A percentile compares a stretch with the other conserved stretches of the same genome.
Evolutionary conservation across 2,797 vertebrate species (phyloP).

Genomic region (Megaceryle alcyon): DNA sequence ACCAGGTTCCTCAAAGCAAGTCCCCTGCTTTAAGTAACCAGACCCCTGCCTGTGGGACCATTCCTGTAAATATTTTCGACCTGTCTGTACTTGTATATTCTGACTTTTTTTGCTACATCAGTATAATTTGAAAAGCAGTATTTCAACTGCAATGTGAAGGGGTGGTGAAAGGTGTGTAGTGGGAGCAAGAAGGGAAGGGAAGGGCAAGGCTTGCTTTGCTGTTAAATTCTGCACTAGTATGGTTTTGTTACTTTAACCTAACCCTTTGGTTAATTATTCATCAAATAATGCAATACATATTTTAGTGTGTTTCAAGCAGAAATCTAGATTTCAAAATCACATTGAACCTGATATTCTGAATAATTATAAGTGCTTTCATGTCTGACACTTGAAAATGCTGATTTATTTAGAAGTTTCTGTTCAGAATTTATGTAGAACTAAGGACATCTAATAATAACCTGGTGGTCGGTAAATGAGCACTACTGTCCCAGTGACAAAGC

Average conservation of each 20-base stretch:
- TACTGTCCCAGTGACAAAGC: slow-evolving; percentile 15
- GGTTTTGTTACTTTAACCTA: not conserved
- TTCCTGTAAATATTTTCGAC: not conserved
- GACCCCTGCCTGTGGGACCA: not conserved
- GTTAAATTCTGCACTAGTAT: not conserved
- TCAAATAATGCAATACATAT: slow-evolving; percentile 32
- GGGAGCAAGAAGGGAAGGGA: not conserved
- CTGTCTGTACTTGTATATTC: not conserved
- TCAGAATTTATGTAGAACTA: slow-evolving; percentile 22
- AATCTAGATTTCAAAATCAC: slow-evolving; percentile 26
- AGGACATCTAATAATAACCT: slow-evolving; percentile 60
- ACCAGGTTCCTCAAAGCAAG: not conserved
- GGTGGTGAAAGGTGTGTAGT: not conserved
- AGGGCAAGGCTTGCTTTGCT: not conserved
- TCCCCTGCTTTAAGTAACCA: too few relatives aligned
- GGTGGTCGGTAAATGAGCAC: slow-evolving; percentile 17
- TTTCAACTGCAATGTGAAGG: not conserved
- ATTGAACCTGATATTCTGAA: slow-evolving; percentile 23
- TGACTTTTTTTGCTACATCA: not conserved
- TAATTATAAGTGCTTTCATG: slow-evolving; percentile 35
- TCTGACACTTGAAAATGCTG: slow-evolving; percentile 38
- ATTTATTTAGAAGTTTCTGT: slow-evolving; percentile 52
- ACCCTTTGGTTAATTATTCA: slow-evolving; percentile 36
- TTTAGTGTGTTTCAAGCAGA: slow-evolving; percentile 25
- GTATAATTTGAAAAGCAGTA: not conserved